Evolutionary conservation across 1,140 invertebrate genomes (phyloP), one percentile per base, ranked within the genome.

Genomic region (Tetramorium alpestre): DNA sequence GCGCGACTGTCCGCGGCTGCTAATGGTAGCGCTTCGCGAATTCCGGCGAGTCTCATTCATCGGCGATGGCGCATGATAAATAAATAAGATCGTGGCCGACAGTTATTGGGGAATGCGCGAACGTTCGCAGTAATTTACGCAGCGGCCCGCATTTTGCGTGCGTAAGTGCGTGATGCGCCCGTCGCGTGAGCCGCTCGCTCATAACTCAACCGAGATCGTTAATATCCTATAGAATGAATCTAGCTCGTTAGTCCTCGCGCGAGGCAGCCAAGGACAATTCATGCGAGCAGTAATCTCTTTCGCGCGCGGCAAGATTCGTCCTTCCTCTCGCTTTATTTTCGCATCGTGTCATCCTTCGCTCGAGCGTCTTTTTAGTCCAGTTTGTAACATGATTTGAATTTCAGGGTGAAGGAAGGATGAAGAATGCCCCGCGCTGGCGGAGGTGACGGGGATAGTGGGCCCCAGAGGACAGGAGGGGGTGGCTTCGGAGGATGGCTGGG

Each of bases 381-480:
- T 10, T 64, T 47, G 25, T 65, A 60, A n/a, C 16, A 22, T 7
- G 47, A 51, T 51, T 80, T 67, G 28, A 51, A 56, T 81, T 81
- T 70, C 84, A 95, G 94, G 92, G 93, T 93, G 91, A 94, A 88
- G 92, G 93, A 94, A 95, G 93, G 93, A 95, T 95, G 94, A 95
- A 95, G 94, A 94, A 95, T 95, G 94, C 93, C 94, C 92, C 94
- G 93, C 81, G 92, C 93, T 89, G 91, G 89, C 80, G 93, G 92
- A 91, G 93, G 92, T 91, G 93, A 95, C 89, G 94, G 92, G 90
- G 92, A 90, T 90, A 91, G 91, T 80, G 93, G 92, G 75, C 82
- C 85, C 76, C 90, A 93, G 88, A 92, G 89, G 85, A 91, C 88
- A 87, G 90, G 87, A 90, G 87, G 84, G 62, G 81, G 88, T 58